Conservation (phyloP, 1,140 invertebrate species). For the Phymorhynchus buccinoides region DNA sequence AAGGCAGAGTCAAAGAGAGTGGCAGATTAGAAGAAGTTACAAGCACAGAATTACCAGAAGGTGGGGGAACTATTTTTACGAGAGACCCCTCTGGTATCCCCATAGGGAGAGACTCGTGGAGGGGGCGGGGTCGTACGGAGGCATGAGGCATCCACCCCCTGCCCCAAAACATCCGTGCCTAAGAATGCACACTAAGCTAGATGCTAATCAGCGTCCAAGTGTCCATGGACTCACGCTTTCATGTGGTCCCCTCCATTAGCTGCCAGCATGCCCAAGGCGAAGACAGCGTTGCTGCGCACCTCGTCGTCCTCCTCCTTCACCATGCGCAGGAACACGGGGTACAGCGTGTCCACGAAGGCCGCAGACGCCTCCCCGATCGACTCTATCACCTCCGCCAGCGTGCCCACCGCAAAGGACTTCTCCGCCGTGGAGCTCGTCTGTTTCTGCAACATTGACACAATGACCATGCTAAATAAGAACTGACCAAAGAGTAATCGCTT, state of each 20-base stretch:
- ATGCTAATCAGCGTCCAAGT: no score
- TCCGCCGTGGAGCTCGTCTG: constrained; percentile 78
- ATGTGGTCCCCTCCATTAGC: constrained; percentile 78
- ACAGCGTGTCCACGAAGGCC: constrained; percentile 78
- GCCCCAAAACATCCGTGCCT: no score
- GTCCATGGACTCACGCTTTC: constrained; percentile 78
- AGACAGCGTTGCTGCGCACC: constrained; percentile 85
- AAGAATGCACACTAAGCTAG: no score
- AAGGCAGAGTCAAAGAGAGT: no score
- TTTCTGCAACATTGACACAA: constrained; percentile 72
- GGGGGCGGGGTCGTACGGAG: no score
- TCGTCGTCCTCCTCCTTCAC: constrained; percentile 80
- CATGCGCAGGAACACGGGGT: constrained; percentile 79
- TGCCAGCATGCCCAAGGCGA: constrained; percentile 83
- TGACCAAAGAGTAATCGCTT: background rate
- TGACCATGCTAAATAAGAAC: background rate
- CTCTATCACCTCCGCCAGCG: constrained; percentile 82
- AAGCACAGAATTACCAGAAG: no score
- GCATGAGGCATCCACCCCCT: no score
- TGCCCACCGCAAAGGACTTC: constrained; percentile 82
- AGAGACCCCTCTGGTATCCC: no score
- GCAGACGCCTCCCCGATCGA: constrained; percentile 75
- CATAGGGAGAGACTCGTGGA: no score
- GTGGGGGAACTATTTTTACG: no score
- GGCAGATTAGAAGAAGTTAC: no score